A percentile compares a stretch with the other conserved stretches of the same genome.
phyloP scores from a whole-genome alignment of 1,140 invertebrate genomes.

The Drosophila seguyi region DNA sequence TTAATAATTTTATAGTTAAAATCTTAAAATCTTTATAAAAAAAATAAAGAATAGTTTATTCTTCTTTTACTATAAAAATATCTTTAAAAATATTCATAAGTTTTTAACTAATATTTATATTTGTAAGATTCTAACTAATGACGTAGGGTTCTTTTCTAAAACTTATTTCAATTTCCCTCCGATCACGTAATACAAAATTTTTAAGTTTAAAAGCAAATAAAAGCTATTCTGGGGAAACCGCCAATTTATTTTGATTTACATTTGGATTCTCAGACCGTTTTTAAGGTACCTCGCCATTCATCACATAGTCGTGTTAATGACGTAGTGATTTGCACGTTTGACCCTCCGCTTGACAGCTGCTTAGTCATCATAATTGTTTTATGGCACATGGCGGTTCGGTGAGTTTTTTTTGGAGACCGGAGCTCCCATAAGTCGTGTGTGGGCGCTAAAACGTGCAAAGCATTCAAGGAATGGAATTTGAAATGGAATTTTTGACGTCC shows the following conservation, averaged over 20 bases:
- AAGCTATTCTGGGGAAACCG: not conserved
- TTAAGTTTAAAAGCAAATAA: not conserved
- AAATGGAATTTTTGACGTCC: slow-evolving; percentile 7
- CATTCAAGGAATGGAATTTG: slow-evolving; percentile 33
- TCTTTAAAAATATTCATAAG: not conserved
- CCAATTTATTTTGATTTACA: not conserved
- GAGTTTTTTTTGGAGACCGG: slow-evolving; percentile 27
- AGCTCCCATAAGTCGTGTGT: slow-evolving; percentile 5
- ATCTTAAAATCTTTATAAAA: not conserved
- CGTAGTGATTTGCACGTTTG: slow-evolving; percentile 31
- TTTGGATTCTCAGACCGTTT: slow-evolving; percentile 1
- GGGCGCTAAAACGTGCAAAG: slow-evolving; percentile 50
- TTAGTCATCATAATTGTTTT: slow-evolving; percentile 45
- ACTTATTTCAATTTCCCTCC: not conserved
- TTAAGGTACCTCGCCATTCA: slow-evolving; percentile 5
- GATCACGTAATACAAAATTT: not conserved
- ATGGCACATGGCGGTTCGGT: slow-evolving; percentile 38
- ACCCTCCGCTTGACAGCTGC: slow-evolving; percentile 9
- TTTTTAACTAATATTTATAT: not conserved
- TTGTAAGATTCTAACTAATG: not conserved
- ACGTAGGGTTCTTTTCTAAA: not conserved
- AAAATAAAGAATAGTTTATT: no score
- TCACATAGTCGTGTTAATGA: slow-evolving; percentile 16
- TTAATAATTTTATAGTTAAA: no score
- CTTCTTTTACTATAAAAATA: no score